Conservation (phyloP, 2,888 invertebrate species). For the Busseola fusca region DNA sequence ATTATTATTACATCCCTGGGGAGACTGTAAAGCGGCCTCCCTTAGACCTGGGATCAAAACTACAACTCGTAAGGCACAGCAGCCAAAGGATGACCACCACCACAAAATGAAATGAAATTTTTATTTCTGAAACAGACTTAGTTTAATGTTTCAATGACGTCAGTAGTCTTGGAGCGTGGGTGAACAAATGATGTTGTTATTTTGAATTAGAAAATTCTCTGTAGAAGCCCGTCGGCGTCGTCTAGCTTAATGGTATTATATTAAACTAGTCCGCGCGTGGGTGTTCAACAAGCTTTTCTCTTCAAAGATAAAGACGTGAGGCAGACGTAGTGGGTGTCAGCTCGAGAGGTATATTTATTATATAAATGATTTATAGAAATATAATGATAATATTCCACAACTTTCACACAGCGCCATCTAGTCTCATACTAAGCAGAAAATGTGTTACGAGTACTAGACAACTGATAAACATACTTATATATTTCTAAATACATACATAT, state of each 20-base stretch:
- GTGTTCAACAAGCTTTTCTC: background rate
- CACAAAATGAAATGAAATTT: no score
- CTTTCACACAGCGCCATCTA: no score
- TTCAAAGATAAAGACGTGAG: background rate
- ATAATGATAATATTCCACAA: no score
- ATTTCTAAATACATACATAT: no score
- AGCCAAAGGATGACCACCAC: no score
- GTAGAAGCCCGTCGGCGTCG: background rate
- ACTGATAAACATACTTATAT: no score
- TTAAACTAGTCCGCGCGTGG: background rate
- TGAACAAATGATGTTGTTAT: conserved; percentile 2
- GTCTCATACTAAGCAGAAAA: no score
- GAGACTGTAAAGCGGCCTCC: no score
- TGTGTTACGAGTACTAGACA: no score
- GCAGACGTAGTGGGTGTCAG: background rate
- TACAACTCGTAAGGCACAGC: no score
- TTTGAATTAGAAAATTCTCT: background rate
- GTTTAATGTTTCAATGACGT: background rate
- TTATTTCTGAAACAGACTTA: background rate
- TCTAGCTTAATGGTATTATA: background rate
- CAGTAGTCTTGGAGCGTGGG: conserved; percentile 2
- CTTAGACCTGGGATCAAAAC: no score
- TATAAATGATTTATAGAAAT: background rate
- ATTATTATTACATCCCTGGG: no score
- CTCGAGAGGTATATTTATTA: background rate